Conservation (phyloP, 2,797 vertebrate species). For the Rhabdophis nuchalis region DNA sequence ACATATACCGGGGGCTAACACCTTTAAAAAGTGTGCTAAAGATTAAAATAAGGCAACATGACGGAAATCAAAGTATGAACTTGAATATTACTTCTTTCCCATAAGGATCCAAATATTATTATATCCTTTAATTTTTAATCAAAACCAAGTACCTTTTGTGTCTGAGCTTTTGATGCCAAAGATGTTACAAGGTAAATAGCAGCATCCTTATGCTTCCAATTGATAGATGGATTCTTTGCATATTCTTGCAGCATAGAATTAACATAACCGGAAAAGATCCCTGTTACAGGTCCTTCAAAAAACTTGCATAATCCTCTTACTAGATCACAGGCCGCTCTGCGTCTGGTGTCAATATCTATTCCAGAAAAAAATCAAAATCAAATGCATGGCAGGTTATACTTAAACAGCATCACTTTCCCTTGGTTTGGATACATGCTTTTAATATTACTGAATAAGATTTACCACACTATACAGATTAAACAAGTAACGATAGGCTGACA, state of each 20-base stretch:
- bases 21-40: background rate
- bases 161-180: slow-evolving; percentile 96
- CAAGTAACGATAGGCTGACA: background rate
- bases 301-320: slow-evolving; percentile 96
- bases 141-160: slow-evolving; percentile 84
- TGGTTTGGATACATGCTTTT: background rate
- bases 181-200: slow-evolving; percentile 98
- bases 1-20: background rate
- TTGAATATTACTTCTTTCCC: background rate
- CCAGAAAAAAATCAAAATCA: slow-evolving; percentile 29
- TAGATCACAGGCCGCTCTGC: slow-evolving; percentile 94
- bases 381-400: background rate
- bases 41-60: background rate
- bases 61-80: background rate
- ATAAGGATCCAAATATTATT: background rate
- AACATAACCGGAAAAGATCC: slow-evolving; percentile 97
- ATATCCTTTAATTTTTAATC: background rate
- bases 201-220: slow-evolving; percentile 99
- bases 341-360: slow-evolving; percentile 94
- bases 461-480: background rate
- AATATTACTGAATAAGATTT: background rate
- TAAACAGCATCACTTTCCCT: background rate
- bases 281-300: slow-evolving; percentile 95
- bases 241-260: slow-evolving; percentile 95
- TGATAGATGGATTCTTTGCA: slow-evolving; percentile 87